Conservation (phyloP, 2,797 vertebrate genomes). For the Phoxinus dragarum region DNA sequence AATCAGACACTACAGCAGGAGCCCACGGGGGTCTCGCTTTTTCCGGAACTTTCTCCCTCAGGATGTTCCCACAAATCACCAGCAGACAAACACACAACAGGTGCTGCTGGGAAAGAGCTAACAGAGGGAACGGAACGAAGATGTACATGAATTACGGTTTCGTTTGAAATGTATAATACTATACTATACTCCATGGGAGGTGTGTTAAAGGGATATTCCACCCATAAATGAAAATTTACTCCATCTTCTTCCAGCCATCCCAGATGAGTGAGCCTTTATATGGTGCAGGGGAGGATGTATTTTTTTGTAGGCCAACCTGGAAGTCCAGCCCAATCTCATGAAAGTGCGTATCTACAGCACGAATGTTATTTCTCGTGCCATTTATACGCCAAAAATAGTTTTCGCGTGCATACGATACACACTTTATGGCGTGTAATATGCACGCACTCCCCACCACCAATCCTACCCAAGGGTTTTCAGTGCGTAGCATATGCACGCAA, state of each 20-base stretch:
- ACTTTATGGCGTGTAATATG: too few species aligned
- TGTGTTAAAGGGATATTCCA: not conserved
- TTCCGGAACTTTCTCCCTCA: constrained; percentile 39
- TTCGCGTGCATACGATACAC: too few species aligned
- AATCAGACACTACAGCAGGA: constrained; percentile 50
- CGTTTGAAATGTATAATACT: not conserved
- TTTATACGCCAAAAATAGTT: too few species aligned
- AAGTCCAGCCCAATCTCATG: not conserved
- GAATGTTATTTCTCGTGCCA: too few species aligned
- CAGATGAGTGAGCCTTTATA: not conserved
- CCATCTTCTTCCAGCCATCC: not conserved
- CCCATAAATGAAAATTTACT: not conserved
- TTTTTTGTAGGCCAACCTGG: not conserved
- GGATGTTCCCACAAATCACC: constrained; percentile 51
- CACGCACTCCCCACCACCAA: too few species aligned
- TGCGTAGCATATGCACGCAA: too few species aligned
- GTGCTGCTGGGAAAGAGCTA: constrained; percentile 25
- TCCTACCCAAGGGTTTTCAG: too few species aligned
- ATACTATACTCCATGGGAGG: not conserved
- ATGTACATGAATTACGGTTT: not conserved
- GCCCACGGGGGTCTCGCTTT: constrained; percentile 26
- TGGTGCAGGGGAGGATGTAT: not conserved
- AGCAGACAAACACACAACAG: constrained; percentile 52
- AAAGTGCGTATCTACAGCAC: too few species aligned
- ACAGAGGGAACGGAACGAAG: too few species aligned